Percentiles rank a stretch among this genome's conserved stretches.
phyloP scores from a whole-genome alignment of 2,888 invertebrate species.

The Hemaris fuciformis region DNA sequence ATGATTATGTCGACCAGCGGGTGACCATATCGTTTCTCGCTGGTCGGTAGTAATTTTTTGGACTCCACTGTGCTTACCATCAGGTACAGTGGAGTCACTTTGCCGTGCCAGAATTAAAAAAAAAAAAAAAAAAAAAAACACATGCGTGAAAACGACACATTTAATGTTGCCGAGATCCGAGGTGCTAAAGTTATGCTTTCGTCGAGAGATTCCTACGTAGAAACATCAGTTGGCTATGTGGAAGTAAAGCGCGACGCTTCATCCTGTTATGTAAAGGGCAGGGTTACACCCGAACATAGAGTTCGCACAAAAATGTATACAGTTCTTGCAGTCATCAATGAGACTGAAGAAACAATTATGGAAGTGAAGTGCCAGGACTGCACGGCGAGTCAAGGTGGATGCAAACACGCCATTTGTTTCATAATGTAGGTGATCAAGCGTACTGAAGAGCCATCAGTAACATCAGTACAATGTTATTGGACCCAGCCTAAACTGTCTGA shows the following conservation, averaged over 20 bases:
- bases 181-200: neutral
- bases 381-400: constrained; percentile 19
- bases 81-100: too few relatives aligned
- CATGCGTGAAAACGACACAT: too few relatives aligned
- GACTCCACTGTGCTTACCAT: too few relatives aligned
- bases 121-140: too few relatives aligned
- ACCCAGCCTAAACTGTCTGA: neutral
- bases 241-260: neutral
- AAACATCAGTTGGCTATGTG: neutral
- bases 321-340: constrained; percentile 4
- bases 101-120: too few relatives aligned
- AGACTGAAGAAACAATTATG: constrained; percentile 9
- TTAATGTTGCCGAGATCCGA: too few relatives aligned
- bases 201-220: neutral
- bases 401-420: constrained; percentile 22
- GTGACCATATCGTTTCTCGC: too few relatives aligned
- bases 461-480: neutral
- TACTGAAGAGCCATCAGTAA: constrained; percentile 15
- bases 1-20: too few relatives aligned
- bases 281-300: constrained; percentile 17
- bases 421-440: constrained; percentile 20
- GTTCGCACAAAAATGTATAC: constrained; percentile 2
- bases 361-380: constrained; percentile 9
- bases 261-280: constrained; percentile 16
- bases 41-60: too few relatives aligned